Conservation (phyloP, 2,113 vertebrate genomes). For the Sphyrna mokarran region DNA sequence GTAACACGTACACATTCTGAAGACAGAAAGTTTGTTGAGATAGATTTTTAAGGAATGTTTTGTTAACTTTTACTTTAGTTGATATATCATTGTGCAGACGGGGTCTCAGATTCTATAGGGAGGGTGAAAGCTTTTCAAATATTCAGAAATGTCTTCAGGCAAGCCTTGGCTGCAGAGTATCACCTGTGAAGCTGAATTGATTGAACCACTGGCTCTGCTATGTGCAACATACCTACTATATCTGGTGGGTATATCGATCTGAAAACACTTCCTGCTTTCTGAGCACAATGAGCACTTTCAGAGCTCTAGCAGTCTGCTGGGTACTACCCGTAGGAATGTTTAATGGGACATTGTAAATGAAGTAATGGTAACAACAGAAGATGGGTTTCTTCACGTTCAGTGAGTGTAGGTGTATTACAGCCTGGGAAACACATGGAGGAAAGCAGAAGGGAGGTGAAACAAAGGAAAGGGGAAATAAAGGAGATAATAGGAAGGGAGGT, state of each 20-base stretch:
- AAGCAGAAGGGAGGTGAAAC: not conserved
- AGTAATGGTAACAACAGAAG: not conserved
- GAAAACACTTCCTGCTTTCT: not conserved
- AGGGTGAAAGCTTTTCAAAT: not conserved
- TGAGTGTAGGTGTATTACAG: not conserved
- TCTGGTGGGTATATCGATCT: not conserved
- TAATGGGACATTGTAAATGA: not conserved
- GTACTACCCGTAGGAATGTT: not conserved
- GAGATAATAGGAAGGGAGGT: not conserved
- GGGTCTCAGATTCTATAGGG: not conserved
- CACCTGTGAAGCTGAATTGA: not conserved
- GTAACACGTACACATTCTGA: not conserved
- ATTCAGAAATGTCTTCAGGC: not conserved
- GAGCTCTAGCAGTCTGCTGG: not conserved
- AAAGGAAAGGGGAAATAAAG: not conserved
- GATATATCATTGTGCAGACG: not conserved
- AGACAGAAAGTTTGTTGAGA: not conserved
- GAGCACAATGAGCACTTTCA: not conserved
- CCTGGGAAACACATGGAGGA: not conserved
- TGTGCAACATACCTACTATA: not conserved
- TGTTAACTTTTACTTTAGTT: slow-evolving; percentile 5
- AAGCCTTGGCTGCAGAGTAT: not conserved
- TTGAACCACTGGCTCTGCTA: not conserved
- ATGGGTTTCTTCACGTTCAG: not conserved
- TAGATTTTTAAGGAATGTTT: not conserved